Evolutionary conservation across 2,113 vertebrate species (phyloP), one percentile per base, ranked within the genome.

Genomic region (Gymnarchus niloticus): DNA sequence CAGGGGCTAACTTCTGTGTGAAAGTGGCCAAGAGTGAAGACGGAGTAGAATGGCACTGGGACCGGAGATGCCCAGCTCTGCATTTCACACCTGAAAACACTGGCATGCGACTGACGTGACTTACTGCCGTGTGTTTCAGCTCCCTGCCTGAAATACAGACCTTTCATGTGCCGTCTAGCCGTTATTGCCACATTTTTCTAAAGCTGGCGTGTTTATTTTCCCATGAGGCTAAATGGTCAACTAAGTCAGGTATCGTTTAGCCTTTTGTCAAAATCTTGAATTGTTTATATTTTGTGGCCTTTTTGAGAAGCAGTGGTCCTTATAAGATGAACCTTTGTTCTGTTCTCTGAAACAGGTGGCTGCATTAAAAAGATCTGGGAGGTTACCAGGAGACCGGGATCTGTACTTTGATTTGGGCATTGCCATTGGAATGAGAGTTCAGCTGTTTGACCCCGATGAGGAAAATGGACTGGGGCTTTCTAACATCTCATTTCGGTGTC

Each of bases 341-440:
- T 28, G 33, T 73, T 73, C 33, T 73, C 41, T 73, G 33, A 73
- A 73, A 73, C 65, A 73, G 41, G 6, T 56, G 6, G 54, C 54
- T 56, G 54, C 54, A 12, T 6, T 56, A 56, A 6, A 56, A 52
- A 56, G 12, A 51, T 83, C 51, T 85, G 73, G 54, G 10, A 65
- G 49, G 51, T 23, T 10, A 25, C 23, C 61, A 23, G 10, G 28
- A n/a, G 56, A 33, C 44, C 28, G 76, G 59, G n/a, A 44, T 81
- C 4, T 46, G 84, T 57, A 46, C 56, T 87, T 78, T 85, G 81
- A 85, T 82, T 41, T 3, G 2, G 48, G n/a, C n/a, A n/a, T 33
- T 73, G 28, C 25, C 90, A 89, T 89, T 88, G 87, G 87, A 85
- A 89, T 86, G 86, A 87, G 49, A 77, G 86, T 65, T 54, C 52